These are phyloP conservation scores for Chionis minor DNA, from an alignment of 2,113 vertebrate species.

Conservation along the genomic window DNA sequence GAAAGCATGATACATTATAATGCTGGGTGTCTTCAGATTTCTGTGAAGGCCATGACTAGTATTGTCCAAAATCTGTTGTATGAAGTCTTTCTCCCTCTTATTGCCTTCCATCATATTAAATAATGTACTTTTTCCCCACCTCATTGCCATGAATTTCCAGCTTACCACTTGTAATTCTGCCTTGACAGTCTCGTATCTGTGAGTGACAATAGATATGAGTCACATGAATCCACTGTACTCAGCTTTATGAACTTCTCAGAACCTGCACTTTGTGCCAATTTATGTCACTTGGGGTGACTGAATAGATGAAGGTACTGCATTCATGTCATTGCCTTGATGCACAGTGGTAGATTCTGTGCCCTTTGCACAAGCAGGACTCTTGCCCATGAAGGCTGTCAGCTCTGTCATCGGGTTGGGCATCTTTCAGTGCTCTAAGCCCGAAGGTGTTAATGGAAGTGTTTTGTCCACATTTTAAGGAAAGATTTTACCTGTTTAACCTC, in stretches of 20 bases:
- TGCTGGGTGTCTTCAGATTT: not conserved
- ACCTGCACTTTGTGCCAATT: not conserved
- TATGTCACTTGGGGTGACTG: not conserved
- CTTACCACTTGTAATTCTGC: not conserved
- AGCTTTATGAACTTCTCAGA: not conserved
- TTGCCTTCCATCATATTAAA: not conserved
- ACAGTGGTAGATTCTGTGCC: rapidly evolving
- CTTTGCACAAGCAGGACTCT: not conserved
- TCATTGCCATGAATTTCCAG: not conserved
- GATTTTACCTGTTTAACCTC: not conserved
- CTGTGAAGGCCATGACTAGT: rapidly evolving
- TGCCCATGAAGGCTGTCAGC: not conserved
- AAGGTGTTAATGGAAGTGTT: not conserved
- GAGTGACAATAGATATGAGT: not conserved
- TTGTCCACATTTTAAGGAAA: not conserved
- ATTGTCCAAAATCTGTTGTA: not conserved
- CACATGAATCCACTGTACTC: not conserved
- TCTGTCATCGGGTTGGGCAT: not conserved
- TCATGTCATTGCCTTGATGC: not conserved
- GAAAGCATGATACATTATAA: not conserved
- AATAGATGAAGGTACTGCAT: not conserved
- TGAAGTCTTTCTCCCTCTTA: not conserved
- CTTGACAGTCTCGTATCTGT: not conserved
- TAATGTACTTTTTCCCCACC: not conserved
- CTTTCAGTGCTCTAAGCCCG: not conserved